Conservation (phyloP, 2,797 vertebrate species). For the Paguma larvata region DNA sequence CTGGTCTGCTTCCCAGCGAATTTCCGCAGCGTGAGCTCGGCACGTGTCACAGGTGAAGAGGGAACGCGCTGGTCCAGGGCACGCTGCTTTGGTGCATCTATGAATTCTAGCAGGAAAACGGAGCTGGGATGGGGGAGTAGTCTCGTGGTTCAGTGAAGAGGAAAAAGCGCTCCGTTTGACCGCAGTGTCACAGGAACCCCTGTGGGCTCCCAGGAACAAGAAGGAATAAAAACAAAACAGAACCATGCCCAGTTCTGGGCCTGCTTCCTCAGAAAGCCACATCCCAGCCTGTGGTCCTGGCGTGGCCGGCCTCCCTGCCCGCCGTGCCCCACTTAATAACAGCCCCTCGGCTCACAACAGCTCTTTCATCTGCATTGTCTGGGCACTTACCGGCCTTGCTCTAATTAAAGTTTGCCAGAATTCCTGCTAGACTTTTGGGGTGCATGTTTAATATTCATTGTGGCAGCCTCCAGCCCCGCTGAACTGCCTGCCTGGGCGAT, state of each 20-base stretch:
- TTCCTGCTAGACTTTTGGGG: background rate
- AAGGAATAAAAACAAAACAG: too few relatives aligned
- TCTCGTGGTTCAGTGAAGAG: background rate
- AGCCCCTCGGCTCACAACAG: background rate
- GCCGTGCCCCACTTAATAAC: background rate
- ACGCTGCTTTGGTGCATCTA: background rate
- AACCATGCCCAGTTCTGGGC: background rate
- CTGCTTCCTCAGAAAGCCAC: background rate
- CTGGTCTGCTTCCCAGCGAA: background rate
- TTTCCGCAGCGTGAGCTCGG: background rate
- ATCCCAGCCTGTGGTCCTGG: background rate
- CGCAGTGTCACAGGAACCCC: background rate
- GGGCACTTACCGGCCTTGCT: background rate
- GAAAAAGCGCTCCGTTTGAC: background rate
- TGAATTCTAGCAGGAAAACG: background rate
- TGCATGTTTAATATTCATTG: background rate
- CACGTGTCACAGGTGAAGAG: fast-evolving
- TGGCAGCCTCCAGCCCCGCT: background rate
- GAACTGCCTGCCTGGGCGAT: background rate
- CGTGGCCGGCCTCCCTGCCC: background rate
- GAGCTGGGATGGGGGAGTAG: background rate
- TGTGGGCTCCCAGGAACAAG: background rate
- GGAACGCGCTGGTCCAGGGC: background rate
- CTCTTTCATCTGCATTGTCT: background rate
- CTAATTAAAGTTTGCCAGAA: background rate